Conservation (phyloP, 92 coral and sea anemone genomes). For the Porites rus region DNA sequence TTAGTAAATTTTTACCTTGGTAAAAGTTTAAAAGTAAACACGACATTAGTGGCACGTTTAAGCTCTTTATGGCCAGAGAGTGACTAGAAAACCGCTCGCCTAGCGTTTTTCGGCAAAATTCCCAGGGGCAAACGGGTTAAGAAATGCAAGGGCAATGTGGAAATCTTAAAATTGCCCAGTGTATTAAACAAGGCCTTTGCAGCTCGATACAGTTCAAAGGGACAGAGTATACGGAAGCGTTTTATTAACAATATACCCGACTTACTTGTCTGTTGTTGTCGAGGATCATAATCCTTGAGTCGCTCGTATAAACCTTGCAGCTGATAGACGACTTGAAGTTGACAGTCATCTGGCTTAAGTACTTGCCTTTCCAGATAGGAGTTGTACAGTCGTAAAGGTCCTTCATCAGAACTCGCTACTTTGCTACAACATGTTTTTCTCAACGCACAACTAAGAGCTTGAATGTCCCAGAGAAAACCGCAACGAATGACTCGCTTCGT, state of each 20-base stretch:
- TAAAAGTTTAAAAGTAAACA: too few relatives aligned
- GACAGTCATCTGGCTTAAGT: constrained; percentile 62
- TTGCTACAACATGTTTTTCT: constrained; percentile 6
- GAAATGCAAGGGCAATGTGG: too few relatives aligned
- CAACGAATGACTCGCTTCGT: not conserved
- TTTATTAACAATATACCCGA: too few relatives aligned
- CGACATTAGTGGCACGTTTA: too few relatives aligned
- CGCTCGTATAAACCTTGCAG: constrained; percentile 68
- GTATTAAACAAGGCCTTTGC: too few relatives aligned
- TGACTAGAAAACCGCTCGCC: too few relatives aligned
- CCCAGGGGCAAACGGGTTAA: too few relatives aligned
- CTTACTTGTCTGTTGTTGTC: constrained; percentile 19
- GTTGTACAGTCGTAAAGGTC: constrained; percentile 64
- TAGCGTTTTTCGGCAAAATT: too few relatives aligned
- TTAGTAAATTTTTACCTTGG: too few relatives aligned
- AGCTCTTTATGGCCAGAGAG: too few relatives aligned
- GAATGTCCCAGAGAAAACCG: not conserved
- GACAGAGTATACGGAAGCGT: not conserved
- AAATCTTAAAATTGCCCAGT: too few relatives aligned
- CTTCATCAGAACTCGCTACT: constrained; percentile 17
- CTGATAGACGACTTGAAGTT: constrained; percentile 60
- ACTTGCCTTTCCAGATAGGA: constrained; percentile 55
- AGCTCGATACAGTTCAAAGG: too few relatives aligned
- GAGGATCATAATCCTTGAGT: constrained; percentile 56
- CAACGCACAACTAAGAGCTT: not conserved